Evolutionary conservation across 2,888 invertebrate species (phyloP).

Genomic region (Anarsia innoxiella): DNA sequence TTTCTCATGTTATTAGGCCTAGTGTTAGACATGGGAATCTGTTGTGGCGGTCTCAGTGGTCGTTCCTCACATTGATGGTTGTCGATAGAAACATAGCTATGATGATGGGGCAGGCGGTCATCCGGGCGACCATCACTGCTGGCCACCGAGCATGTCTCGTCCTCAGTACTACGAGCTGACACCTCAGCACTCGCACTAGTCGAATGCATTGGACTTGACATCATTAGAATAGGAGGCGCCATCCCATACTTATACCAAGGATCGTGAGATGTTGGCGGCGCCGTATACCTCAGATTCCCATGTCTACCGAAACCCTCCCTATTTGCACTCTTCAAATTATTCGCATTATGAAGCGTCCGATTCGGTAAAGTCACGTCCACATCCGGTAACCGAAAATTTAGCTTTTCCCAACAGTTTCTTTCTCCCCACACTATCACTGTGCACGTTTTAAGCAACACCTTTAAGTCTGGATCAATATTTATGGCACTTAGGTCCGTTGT

Average conservation of each 20-base stretch:
- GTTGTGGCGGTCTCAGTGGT: conserved; percentile 64
- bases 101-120: conserved; percentile 70
- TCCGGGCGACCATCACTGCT: conserved; percentile 74
- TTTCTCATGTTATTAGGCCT: conserved; percentile 62
- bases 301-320: conserved; percentile 67
- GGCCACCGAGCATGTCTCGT: conserved; percentile 76
- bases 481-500: conserved; percentile 76
- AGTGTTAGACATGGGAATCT: conserved; percentile 65
- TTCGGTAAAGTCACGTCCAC: conserved; percentile 76
- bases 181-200: conserved; percentile 76
- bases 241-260: conserved; percentile 73
- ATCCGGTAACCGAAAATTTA: conserved; percentile 89
- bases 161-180: conserved; percentile 77
- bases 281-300: conserved; percentile 69
- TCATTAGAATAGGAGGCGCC: conserved; percentile 70
- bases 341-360: conserved; percentile 72
- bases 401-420: conserved; percentile 91
- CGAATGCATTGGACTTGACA: conserved; percentile 79
- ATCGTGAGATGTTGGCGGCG: conserved; percentile 69
- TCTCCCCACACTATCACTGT: conserved; percentile 87
- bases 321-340: conserved; percentile 64
- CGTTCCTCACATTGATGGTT: conserved; percentile 69
- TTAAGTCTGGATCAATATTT: conserved; percentile 83
- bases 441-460: conserved; percentile 82
- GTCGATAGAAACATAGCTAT: conserved; percentile 74